A percentile compares a stretch with the other conserved stretches of the same genome.
phyloP scores from a whole-genome alignment of 2,888 invertebrate species.

The Ectemnius cavifrons region DNA sequence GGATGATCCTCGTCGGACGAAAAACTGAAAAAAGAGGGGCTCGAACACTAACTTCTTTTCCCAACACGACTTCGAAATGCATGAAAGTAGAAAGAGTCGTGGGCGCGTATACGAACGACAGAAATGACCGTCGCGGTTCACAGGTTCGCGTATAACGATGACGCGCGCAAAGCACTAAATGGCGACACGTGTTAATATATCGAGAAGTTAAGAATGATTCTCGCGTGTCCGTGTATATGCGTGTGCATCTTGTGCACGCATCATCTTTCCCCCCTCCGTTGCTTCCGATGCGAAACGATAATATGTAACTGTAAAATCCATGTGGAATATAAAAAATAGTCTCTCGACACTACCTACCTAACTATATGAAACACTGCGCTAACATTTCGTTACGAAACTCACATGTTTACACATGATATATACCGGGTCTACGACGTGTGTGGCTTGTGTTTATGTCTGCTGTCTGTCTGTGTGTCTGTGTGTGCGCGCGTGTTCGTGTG shows the following conservation, averaged over 20 bases:
- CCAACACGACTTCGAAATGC: too few relatives aligned
- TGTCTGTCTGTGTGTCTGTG: slow-evolving; percentile 8
- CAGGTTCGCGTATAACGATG: slow-evolving; percentile 57
- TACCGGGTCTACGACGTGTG: slow-evolving; percentile 2
- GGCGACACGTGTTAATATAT: slow-evolving; percentile 57
- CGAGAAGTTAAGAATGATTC: slow-evolving; percentile 38
- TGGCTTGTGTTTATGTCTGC: background rate
- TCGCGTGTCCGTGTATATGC: slow-evolving; percentile 37
- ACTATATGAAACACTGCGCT: slow-evolving; percentile 69
- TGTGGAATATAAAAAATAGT: slow-evolving; percentile 75
- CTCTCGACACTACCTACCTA: slow-evolving; percentile 70
- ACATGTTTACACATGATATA: slow-evolving; percentile 29
- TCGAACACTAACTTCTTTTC: too few relatives aligned
- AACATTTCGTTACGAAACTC: slow-evolving; percentile 62
- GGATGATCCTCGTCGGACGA: too few relatives aligned
- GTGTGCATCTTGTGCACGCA: slow-evolving; percentile 49
- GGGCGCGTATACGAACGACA: slow-evolving; percentile 49
- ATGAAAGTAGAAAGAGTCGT: slow-evolving; percentile 13
- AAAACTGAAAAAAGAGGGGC: too few relatives aligned
- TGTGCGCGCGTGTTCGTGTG: background rate
- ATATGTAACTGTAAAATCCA: slow-evolving; percentile 67
- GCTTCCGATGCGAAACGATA: slow-evolving; percentile 63
- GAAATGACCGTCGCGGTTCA: slow-evolving; percentile 52
- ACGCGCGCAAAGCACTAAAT: slow-evolving; percentile 59
- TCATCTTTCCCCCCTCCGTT: slow-evolving; percentile 55